Conservation (phyloP, 2,797 vertebrate species). For the Huso huso region DNA sequence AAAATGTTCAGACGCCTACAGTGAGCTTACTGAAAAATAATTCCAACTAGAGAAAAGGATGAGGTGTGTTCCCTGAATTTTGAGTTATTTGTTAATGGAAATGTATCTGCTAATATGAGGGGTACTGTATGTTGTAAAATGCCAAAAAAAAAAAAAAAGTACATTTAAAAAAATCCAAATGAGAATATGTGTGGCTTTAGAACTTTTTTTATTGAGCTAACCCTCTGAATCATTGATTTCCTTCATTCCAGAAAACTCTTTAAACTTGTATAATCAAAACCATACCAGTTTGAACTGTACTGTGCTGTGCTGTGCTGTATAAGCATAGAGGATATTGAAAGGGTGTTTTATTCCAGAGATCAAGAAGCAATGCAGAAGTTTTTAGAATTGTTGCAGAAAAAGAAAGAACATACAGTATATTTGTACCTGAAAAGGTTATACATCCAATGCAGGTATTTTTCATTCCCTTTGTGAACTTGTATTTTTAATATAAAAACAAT, state of each 20-base stretch:
- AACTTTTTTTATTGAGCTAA: no score
- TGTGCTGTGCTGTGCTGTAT: no score
- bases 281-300: no score
- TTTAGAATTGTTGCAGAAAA: not conserved
- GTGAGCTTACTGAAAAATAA: conserved; percentile 4
- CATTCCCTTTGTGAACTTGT: no score
- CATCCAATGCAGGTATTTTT: not conserved
- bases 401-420: not conserved
- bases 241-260: no score
- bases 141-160: no score
- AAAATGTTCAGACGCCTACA: not conserved
- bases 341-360: not conserved
- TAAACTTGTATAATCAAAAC: no score
- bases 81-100: not conserved
- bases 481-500: no score
- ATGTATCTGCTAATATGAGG: not conserved
- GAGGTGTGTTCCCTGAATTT: not conserved
- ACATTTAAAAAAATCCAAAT: no score
- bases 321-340: no score
- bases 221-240: no score
- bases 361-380: not conserved
- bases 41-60: not conserved
- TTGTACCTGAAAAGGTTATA: not conserved
- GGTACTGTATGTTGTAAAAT: not conserved
- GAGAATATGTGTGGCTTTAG: no score